These are phyloP conservation scores for Linyphia triangularis DNA, from an alignment of 2,888 invertebrate species.

Conservation along the genomic window DNA sequence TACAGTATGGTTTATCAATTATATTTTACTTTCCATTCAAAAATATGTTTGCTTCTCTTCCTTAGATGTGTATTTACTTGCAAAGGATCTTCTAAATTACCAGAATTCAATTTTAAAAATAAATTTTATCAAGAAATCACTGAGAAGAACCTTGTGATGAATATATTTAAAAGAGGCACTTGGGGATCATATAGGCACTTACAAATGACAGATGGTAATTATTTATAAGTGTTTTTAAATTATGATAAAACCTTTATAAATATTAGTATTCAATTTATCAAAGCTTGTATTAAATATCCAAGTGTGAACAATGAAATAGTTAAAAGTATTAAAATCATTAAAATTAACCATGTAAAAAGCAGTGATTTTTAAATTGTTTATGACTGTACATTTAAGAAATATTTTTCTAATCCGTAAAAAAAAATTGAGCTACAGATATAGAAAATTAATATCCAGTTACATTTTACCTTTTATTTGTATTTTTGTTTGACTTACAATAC, in stretches of 20 bases:
- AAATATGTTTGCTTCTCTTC: neutral
- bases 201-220: slow-evolving; percentile 44
- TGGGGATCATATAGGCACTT: slow-evolving; percentile 81
- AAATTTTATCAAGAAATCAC: slow-evolving; percentile 77
- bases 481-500: too few relatives aligned
- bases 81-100: slow-evolving; percentile 75
- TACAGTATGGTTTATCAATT: neutral
- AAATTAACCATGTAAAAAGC: too few relatives aligned
- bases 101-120: slow-evolving; percentile 78
- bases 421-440: too few relatives aligned
- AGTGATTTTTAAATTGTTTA: too few relatives aligned
- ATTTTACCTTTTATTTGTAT: too few relatives aligned
- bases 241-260: neutral
- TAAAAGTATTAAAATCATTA: too few relatives aligned
- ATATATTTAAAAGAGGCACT: slow-evolving; percentile 83
- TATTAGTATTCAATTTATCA: neutral
- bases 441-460: too few relatives aligned
- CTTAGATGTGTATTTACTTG: slow-evolving; percentile 84
- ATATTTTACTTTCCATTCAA: neutral
- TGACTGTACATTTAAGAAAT: too few relatives aligned
- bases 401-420: too few relatives aligned
- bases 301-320: too few relatives aligned
- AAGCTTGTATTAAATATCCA: too few relatives aligned
- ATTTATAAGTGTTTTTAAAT: slow-evolving; percentile 2
- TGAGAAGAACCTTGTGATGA: slow-evolving; percentile 89